Conservation (phyloP, 2,113 vertebrate genomes). For the Clarias magur region DNA sequence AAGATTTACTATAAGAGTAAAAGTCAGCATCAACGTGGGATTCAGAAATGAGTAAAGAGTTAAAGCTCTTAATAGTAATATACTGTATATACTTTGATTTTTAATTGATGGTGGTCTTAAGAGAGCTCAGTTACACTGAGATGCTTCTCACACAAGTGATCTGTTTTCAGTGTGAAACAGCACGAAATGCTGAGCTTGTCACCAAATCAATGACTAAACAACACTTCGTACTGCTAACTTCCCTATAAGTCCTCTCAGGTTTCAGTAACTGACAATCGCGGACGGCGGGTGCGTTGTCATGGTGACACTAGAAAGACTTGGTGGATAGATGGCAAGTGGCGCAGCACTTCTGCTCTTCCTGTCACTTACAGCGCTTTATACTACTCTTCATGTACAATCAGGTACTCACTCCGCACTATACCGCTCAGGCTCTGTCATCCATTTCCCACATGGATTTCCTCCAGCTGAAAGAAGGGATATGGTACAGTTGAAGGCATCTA, state of each 20-base stretch:
- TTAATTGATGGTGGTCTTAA: conserved; percentile 42
- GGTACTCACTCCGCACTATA: not conserved
- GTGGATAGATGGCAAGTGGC: conserved; percentile 13
- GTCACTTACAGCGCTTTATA: conserved; percentile 18
- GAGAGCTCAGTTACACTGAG: conserved; percentile 48
- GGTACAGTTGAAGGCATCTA: not conserved
- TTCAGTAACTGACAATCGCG: not conserved
- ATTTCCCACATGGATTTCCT: conserved; percentile 1
- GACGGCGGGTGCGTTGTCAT: conserved; percentile 40
- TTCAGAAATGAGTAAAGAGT: conserved; percentile 50
- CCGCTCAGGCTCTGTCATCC: conserved; percentile 10
- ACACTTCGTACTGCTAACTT: conserved; percentile 19
- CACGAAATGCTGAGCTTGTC: not conserved
- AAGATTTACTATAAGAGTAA: conserved; percentile 45
- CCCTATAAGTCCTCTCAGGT: conserved; percentile 43
- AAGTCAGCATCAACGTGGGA: conserved; percentile 40
- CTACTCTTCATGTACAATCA: conserved; percentile 17
- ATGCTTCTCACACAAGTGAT: not conserved
- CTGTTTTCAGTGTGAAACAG: not conserved
- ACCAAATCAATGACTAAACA: not conserved
- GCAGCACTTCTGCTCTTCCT: conserved; percentile 31
- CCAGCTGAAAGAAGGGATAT: not conserved
- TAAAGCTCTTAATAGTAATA: conserved; percentile 46
- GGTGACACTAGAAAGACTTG: conserved; percentile 23
- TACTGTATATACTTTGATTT: not conserved